Evolutionary conservation across 1,140 invertebrate species (phyloP).

Genomic region (Habropoda laboriosa): DNA sequence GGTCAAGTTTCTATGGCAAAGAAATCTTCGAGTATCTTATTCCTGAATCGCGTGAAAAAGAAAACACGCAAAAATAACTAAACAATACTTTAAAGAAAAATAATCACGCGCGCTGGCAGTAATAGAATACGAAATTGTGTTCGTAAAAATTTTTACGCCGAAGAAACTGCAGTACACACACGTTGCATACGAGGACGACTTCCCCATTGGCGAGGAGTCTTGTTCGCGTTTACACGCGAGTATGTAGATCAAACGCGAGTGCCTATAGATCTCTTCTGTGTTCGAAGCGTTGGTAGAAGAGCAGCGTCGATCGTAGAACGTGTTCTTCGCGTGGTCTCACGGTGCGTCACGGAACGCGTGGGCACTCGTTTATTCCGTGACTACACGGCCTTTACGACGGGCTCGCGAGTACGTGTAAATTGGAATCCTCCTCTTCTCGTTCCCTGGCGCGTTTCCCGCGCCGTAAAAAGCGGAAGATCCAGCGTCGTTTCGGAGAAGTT

Average conservation of each 20-base stretch:
- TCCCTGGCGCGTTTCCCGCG: background rate
- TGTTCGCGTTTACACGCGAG: background rate
- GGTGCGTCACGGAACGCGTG: constrained; percentile 45
- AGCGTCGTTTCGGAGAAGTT: constrained; percentile 28
- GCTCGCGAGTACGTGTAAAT: constrained; percentile 49
- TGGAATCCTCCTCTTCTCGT: constrained; percentile 15
- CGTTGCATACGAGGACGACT: background rate
- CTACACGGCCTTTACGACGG: constrained; percentile 35
- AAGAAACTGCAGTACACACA: background rate
- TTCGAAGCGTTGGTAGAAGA: background rate
- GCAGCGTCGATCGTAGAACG: background rate
- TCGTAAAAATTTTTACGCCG: background rate
- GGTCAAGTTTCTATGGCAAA: constrained; percentile 14
- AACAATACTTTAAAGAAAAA: too few relatives aligned
- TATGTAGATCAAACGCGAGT: constrained; percentile 5
- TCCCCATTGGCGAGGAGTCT: background rate
- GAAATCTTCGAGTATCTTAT: background rate
- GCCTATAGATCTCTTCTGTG: constrained; percentile 3
- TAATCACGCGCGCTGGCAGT: too few relatives aligned
- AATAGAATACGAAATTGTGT: too few relatives aligned
- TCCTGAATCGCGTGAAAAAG: background rate
- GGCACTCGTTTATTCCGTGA: constrained; percentile 32
- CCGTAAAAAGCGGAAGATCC: constrained; percentile 31
- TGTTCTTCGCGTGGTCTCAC: constrained; percentile 19
- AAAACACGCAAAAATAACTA: too few relatives aligned